Evolutionary conservation across 2,797 vertebrate species (phyloP).

Genomic region (Onychomys leucogaster): DNA sequence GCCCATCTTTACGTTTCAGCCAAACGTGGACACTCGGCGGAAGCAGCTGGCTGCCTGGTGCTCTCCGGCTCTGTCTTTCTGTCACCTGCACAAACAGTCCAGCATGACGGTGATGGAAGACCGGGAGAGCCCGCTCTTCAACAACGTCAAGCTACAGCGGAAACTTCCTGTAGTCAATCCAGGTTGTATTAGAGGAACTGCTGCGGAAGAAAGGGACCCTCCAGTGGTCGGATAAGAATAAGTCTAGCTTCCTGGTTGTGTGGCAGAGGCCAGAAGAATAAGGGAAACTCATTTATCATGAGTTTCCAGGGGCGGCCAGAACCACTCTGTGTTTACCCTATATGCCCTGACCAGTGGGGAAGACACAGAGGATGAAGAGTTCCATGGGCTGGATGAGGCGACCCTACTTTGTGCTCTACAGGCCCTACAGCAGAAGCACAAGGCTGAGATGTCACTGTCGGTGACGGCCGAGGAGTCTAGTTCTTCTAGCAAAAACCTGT

Average conservation of each 20-base stretch:
- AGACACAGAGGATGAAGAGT: slow-evolving; percentile 93
- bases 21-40: slow-evolving; percentile 97
- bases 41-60: slow-evolving; percentile 98
- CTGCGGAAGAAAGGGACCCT: slow-evolving; percentile 99
- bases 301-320: slow-evolving; percentile 95
- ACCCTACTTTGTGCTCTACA: slow-evolving; percentile 96
- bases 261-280: slow-evolving; percentile 99
- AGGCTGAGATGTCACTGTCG: slow-evolving; percentile 95
- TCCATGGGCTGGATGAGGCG: slow-evolving; percentile 95
- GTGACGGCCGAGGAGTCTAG: slow-evolving; percentile 96
- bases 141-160: slow-evolving; percentile 96
- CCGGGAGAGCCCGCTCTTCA: slow-evolving; percentile 96
- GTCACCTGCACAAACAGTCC: slow-evolving; percentile 93
- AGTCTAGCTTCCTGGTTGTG: slow-evolving; percentile 97
- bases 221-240: slow-evolving; percentile 99
- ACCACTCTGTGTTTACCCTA: slow-evolving; percentile 97
- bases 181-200: slow-evolving; percentile 97
- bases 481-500: slow-evolving; percentile 92
- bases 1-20: slow-evolving; percentile 98
- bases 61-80: slow-evolving; percentile 94
- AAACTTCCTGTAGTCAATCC: slow-evolving; percentile 95
- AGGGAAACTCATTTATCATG: slow-evolving; percentile 99
- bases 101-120: slow-evolving; percentile 96
- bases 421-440: slow-evolving; percentile 95
- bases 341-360: slow-evolving; percentile 95